These are phyloP conservation scores for Sarcoramphus papa DNA, from an alignment of 2,797 vertebrate genomes.

Conservation along the genomic window DNA sequence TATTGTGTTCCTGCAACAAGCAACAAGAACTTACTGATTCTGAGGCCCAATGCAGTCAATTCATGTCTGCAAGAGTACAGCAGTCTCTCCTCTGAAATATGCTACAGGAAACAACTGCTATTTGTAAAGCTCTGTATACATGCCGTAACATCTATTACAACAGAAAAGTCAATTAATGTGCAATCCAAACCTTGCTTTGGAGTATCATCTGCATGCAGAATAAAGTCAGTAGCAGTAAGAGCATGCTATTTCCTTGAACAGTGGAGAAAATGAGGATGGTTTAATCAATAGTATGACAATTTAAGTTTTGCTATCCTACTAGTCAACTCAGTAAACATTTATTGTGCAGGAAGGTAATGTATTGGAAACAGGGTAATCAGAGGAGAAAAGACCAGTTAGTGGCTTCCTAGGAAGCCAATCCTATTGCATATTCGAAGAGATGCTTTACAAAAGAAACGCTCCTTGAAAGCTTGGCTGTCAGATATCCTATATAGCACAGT, in stretches of 20 bases:
- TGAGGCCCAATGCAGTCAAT: background rate
- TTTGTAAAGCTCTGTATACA: background rate
- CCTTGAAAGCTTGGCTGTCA: background rate
- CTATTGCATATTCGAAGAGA: background rate
- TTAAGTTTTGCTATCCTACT: background rate
- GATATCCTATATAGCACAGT: accelerated
- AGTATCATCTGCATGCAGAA: background rate
- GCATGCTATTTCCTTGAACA: background rate
- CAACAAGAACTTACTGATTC: background rate
- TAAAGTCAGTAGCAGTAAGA: background rate
- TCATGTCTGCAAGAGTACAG: background rate
- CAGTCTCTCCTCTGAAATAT: background rate
- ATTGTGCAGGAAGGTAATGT: background rate
- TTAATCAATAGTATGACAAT: constrained; percentile 52
- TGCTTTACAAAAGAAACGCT: background rate
- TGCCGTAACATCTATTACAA: background rate
- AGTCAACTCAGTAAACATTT: constrained; percentile 2
- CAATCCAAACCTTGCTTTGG: background rate
- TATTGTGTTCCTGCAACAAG: background rate
- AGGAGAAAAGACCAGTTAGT: background rate
- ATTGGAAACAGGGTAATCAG: background rate
- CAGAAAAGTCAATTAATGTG: constrained; percentile 42
- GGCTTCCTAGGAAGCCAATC: background rate
- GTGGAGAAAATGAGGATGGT: background rate
- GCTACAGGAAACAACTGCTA: background rate